These are phyloP conservation scores for Rhopalosiphum padi DNA, from an alignment of 1,140 invertebrate species.

Conservation along the genomic window DNA sequence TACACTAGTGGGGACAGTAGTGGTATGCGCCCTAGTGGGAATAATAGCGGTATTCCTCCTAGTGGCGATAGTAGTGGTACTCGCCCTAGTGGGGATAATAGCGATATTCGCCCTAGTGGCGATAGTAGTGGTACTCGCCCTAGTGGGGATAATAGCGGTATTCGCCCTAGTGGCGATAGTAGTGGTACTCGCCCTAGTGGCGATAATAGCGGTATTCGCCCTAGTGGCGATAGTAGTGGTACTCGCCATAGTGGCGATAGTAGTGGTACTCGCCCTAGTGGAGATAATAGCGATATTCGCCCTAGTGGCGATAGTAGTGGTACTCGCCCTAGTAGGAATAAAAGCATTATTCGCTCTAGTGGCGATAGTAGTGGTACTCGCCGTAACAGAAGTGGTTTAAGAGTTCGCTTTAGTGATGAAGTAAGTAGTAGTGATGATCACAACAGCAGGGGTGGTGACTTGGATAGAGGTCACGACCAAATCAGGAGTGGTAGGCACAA, in stretches of 20 bases:
- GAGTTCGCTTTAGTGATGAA: background rate
- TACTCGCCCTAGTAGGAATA: no score
- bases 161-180: background rate
- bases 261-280: background rate
- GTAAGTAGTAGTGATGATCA: background rate
- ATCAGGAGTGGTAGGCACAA: background rate
- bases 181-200: no score
- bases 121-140: no score
- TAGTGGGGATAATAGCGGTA: background rate
- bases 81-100: no score
- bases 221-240: background rate
- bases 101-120: no score
- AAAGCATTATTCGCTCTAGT: background rate
- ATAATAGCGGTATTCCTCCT: no score
- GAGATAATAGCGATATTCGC: no score
- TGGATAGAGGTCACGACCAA: background rate
- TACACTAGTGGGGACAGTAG: background rate
- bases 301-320: no score
- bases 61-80: background rate
- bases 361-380: background rate
- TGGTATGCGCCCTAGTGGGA: no score
- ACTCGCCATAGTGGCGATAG: no score
- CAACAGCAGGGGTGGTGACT: accelerated
- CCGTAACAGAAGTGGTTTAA: background rate
- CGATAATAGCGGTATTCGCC: no score